A percentile compares a stretch with the other conserved stretches of the same genome.
Conservation (phyloP, 2,888 invertebrate species). For the Drosophila dives region DNA sequence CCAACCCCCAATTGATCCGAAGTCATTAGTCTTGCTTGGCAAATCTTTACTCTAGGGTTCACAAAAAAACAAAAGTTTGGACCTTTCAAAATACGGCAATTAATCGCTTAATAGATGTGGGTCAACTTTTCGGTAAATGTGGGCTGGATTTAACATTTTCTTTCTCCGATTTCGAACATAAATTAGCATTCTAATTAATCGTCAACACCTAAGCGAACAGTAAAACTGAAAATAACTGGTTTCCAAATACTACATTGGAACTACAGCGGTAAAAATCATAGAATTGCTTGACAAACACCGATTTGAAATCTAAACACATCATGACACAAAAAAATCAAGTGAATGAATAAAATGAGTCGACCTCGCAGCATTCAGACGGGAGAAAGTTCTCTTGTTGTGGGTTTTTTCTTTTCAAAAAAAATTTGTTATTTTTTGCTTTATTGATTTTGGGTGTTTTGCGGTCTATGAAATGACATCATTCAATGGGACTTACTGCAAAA, state of each 20-base stretch:
- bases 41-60: not conserved
- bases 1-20: not conserved
- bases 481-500: slow-evolving; percentile 20
- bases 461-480: slow-evolving; percentile 51
- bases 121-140: slow-evolving; percentile 40
- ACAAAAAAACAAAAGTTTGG: slow-evolving; percentile 1
- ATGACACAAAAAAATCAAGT: slow-evolving; percentile 49
- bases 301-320: slow-evolving; percentile 46
- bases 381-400: slow-evolving; percentile 65
- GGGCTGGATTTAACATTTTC: slow-evolving; percentile 48
- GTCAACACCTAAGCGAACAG: slow-evolving; percentile 55
- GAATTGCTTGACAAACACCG: slow-evolving; percentile 47
- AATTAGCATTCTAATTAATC: slow-evolving; percentile 63
- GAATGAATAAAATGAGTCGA: slow-evolving; percentile 42
- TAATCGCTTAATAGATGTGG: slow-evolving; percentile 38
- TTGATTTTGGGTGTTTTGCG: slow-evolving; percentile 32
- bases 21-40: not conserved
- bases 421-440: slow-evolving; percentile 19
- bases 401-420: slow-evolving; percentile 10
- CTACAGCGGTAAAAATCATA: slow-evolving; percentile 26
- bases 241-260: slow-evolving; percentile 18
- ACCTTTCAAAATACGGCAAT: slow-evolving; percentile 19
- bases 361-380: slow-evolving; percentile 71
- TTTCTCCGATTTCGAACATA: slow-evolving; percentile 43
- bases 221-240: slow-evolving; percentile 49